These are phyloP conservation scores for Antechinus stuartii DNA, from an alignment of 2,113 vertebrate species.

Conservation along the genomic window DNA sequence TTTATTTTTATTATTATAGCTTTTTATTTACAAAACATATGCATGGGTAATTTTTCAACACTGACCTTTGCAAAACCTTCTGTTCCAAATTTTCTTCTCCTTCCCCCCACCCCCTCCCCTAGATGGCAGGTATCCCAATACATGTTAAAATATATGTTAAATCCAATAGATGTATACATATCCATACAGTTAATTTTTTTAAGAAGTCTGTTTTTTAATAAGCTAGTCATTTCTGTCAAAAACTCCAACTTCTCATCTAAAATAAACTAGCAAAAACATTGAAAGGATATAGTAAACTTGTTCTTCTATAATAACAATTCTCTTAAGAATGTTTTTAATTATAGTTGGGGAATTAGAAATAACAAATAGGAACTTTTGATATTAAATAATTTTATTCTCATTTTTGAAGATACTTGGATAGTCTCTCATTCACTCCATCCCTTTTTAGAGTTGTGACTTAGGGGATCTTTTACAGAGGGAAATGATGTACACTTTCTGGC, in stretches of 20 bases:
- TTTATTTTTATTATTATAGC: too few species aligned
- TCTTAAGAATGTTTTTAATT: conserved; percentile 49
- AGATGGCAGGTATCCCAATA: too few species aligned
- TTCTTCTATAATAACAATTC: conserved; percentile 17
- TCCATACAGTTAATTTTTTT: too few species aligned
- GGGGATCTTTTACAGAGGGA: conserved; percentile 55
- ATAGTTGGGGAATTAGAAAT: conserved; percentile 41
- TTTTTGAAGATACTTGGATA: background rate
- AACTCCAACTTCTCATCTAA: conserved; percentile 16
- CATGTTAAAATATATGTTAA: too few species aligned
- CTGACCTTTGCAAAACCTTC: too few species aligned
- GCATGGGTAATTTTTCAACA: too few species aligned
- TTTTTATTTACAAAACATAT: too few species aligned
- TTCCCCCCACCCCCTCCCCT: too few species aligned
- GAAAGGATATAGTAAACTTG: conserved; percentile 29
- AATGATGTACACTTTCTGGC: conserved; percentile 29
- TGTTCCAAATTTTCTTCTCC: too few species aligned
- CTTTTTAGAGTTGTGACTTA: background rate
- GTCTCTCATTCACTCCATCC: background rate
- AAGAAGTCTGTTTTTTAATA: background rate
- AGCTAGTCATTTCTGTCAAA: conserved; percentile 39
- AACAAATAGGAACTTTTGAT: conserved; percentile 18
- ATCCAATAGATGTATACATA: too few species aligned
- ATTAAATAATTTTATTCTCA: conserved; percentile 43
- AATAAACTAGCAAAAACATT: conserved; percentile 29